Conservation (phyloP, 2,888 invertebrate species). For the Tricholauxania praeusta region DNA sequence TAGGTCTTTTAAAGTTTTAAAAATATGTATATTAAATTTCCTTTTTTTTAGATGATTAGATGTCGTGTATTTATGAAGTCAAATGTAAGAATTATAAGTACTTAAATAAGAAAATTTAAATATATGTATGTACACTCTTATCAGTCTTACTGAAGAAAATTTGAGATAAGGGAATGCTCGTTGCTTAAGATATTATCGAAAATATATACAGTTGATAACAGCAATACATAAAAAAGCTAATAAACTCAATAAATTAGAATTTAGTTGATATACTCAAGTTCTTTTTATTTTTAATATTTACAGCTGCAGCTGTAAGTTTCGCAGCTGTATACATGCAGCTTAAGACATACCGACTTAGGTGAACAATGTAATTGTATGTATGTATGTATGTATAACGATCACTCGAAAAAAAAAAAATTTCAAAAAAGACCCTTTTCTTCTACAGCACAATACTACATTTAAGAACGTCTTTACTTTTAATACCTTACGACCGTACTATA, state of each 20-base stretch:
- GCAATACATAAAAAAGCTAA: too few species aligned
- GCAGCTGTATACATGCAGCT: too few species aligned
- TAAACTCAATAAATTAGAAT: not conserved
- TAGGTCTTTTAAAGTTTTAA: conserved; percentile 22
- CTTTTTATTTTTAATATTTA: too few species aligned
- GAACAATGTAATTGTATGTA: conserved; percentile 7
- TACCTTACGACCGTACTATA: not conserved
- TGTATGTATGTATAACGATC: conserved; percentile 11
- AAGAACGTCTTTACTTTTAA: not conserved
- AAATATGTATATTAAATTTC: conserved; percentile 1
- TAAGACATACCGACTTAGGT: too few species aligned
- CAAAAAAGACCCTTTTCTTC: conserved; percentile 3
- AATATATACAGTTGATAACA: too few species aligned
- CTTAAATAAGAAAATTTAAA: too few species aligned
- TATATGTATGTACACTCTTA: too few species aligned
- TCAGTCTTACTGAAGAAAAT: too few species aligned
- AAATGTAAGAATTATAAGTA: not conserved
- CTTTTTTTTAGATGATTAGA: too few species aligned
- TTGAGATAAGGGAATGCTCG: too few species aligned
- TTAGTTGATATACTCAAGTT: not conserved
- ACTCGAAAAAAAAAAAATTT: not conserved
- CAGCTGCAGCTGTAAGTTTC: too few species aligned
- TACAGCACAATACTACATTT: not conserved
- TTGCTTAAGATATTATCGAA: too few species aligned
- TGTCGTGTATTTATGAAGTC: not conserved